These are phyloP conservation scores for Nanorana parkeri DNA, from an alignment of 2,113 vertebrate species.

Conservation along the genomic window DNA sequence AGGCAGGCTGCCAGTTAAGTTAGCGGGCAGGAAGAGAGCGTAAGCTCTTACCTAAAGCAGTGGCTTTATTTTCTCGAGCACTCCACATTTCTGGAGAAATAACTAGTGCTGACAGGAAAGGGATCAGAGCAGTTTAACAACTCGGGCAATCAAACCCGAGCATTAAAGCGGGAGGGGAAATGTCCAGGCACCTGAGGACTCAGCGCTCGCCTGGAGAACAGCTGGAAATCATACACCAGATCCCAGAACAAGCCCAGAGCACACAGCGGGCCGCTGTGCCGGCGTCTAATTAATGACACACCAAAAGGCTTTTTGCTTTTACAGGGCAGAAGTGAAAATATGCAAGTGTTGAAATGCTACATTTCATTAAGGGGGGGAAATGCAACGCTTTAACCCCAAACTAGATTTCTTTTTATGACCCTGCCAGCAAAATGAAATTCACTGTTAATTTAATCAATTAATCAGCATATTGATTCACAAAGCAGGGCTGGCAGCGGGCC, in stretches of 20 bases:
- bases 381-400: conserved; percentile 61
- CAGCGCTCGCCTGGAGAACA: conserved; percentile 59
- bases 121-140: conserved; percentile 72
- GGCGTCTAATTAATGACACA: conserved; percentile 62
- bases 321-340: conserved; percentile 57
- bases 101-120: conserved; percentile 71
- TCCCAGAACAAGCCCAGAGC: conserved; percentile 48
- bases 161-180: conserved; percentile 55
- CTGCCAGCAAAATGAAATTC: conserved; percentile 74
- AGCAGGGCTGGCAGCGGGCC: conserved; percentile 76
- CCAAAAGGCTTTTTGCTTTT: conserved; percentile 51
- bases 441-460: conserved; percentile 87
- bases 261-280: not conserved
- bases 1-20: not conserved
- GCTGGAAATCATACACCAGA: conserved; percentile 64
- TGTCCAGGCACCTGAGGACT: conserved; percentile 67
- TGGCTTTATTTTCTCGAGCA: not conserved
- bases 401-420: conserved; percentile 71
- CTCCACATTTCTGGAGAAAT: conserved; percentile 66
- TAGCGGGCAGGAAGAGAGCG: not conserved
- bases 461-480: conserved; percentile 82
- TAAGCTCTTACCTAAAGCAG: not conserved
- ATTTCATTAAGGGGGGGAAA: conserved; percentile 68
- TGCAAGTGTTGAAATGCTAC: conserved; percentile 68
- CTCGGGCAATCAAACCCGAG: conserved; percentile 72